These are phyloP conservation scores for Platycercus adscitus DNA, from an alignment of 2,113 vertebrate species.

Conservation along the genomic window DNA sequence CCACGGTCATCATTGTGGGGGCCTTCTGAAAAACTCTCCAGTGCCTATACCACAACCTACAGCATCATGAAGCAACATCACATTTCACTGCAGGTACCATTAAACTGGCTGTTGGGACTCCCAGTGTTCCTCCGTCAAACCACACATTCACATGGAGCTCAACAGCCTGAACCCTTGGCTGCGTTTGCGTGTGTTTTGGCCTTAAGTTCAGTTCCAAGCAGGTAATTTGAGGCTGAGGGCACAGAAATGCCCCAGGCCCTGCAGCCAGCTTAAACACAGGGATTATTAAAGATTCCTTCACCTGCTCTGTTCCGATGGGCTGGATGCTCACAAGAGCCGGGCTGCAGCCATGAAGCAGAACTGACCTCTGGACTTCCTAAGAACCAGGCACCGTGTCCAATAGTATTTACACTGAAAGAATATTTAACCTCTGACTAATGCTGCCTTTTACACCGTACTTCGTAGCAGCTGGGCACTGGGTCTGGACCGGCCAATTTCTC, in stretches of 20 bases:
- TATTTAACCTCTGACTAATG: background rate
- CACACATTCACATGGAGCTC: background rate
- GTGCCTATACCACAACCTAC: accelerated
- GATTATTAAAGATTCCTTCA: background rate
- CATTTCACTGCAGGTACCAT: background rate
- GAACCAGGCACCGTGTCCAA: background rate
- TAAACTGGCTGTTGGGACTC: background rate
- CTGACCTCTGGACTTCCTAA: background rate
- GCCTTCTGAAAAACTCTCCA: background rate
- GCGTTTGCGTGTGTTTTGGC: accelerated
- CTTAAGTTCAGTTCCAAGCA: background rate
- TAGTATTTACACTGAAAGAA: background rate
- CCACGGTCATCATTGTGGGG: accelerated
- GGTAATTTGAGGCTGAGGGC: background rate
- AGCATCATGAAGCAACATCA: accelerated
- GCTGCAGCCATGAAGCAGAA: background rate
- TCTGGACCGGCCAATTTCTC: background rate
- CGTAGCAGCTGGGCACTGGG: background rate
- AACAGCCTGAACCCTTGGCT: background rate
- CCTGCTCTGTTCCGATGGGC: background rate
- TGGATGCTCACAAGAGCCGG: background rate
- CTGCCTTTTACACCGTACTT: background rate
- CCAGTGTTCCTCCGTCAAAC: accelerated
- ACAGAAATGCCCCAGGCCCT: background rate
- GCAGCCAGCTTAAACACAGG: background rate